Evolutionary conservation across 2,113 vertebrate genomes (phyloP).

Genomic region (Phoenicopterus ruber): DNA sequence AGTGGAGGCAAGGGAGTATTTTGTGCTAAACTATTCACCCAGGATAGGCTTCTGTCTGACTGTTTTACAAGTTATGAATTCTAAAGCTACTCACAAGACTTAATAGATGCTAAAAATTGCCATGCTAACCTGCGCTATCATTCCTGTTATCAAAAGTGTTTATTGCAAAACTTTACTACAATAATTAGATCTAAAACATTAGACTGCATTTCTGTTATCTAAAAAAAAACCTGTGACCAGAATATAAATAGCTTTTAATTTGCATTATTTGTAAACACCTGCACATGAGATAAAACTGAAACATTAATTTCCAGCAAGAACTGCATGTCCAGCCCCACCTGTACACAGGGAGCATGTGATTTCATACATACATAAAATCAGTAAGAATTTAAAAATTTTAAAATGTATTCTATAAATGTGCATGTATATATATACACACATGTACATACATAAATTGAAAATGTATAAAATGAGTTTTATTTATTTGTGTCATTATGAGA

Average conservation of each 20-base stretch:
- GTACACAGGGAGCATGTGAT: neutral
- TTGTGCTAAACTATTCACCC: constrained; percentile 23
- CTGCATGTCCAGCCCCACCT: neutral
- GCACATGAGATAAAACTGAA: neutral
- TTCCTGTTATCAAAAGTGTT: neutral
- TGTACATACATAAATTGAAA: neutral
- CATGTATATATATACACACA: neutral
- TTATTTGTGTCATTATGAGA: neutral
- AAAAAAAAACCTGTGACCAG: neutral
- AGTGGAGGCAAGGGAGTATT: constrained; percentile 31
- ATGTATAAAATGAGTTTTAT: neutral
- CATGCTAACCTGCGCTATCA: neutral
- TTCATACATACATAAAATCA: neutral
- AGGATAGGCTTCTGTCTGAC: constrained; percentile 11
- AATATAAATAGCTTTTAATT: neutral
- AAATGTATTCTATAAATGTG: neutral
- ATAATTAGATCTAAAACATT: neutral
- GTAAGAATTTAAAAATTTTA: neutral
- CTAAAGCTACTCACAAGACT: neutral
- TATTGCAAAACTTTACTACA: neutral
- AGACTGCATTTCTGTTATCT: neutral
- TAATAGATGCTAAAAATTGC: constrained; percentile 18
- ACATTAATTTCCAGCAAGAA: neutral
- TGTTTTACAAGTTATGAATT: constrained; percentile 35
- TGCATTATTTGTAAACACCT: neutral